A percentile compares a stretch with the other conserved stretches of the same genome.
These are phyloP conservation scores for Ophion obscuratus DNA, from an alignment of 2,888 invertebrate species.

Conservation along the genomic window DNA sequence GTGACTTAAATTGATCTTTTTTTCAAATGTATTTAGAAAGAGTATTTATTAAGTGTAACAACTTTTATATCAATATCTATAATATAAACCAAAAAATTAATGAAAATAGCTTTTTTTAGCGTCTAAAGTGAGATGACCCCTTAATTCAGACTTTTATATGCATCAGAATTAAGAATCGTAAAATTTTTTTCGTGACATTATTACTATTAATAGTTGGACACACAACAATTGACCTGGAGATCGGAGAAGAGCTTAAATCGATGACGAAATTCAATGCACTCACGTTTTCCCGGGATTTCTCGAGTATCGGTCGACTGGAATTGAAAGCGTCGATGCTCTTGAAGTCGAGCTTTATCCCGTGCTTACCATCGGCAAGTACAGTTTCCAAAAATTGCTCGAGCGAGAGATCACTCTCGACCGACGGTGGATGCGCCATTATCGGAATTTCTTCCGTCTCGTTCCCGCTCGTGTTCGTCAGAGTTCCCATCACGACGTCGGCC, in stretches of 20 bases:
- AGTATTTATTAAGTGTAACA: too few species aligned
- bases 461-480: slow-evolving; percentile 83
- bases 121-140: too few species aligned
- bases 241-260: neutral
- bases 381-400: slow-evolving; percentile 89
- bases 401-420: slow-evolving; percentile 89
- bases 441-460: slow-evolving; percentile 86
- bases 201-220: too few species aligned
- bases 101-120: too few species aligned
- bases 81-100: too few species aligned
- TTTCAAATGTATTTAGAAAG: too few species aligned
- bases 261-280: slow-evolving; percentile 56
- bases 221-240: neutral
- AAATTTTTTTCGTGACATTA: too few species aligned
- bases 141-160: too few species aligned
- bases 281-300: slow-evolving; percentile 82
- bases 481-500: slow-evolving; percentile 92
- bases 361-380: slow-evolving; percentile 86
- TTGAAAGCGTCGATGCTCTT: slow-evolving; percentile 91
- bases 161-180: too few species aligned
- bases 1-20: too few species aligned
- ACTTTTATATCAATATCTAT: too few species aligned
- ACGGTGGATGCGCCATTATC: slow-evolving; percentile 95
- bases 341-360: slow-evolving; percentile 95
- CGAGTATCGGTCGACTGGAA: slow-evolving; percentile 85